Conservation (phyloP, 2,797 vertebrate species). For the Tinamus major region DNA sequence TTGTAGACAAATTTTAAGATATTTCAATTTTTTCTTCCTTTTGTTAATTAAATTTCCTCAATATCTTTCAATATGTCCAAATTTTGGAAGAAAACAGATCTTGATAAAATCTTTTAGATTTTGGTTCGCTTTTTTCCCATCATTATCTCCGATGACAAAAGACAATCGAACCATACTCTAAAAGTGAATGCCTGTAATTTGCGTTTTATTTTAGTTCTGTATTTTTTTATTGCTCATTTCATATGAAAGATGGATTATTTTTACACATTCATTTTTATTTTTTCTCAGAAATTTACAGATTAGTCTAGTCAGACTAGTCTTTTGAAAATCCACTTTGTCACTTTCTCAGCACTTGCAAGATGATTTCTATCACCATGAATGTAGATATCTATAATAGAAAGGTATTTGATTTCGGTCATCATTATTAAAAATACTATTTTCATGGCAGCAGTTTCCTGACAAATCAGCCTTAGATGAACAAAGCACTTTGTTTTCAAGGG, state of each 20-base stretch:
- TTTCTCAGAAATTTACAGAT: neutral
- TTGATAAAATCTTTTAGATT: neutral
- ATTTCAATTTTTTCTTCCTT: conserved; percentile 22
- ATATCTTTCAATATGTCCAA: neutral
- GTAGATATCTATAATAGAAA: neutral
- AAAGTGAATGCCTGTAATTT: neutral
- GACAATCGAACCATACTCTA: neutral
- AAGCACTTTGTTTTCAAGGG: conserved; percentile 27
- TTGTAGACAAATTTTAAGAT: neutral
- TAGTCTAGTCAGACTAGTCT: neutral
- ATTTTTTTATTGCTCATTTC: neutral
- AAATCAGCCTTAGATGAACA: conserved; percentile 55
- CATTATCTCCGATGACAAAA: neutral
- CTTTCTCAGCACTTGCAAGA: neutral
- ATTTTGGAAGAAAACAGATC: neutral
- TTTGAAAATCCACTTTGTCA: neutral
- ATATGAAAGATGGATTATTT: neutral
- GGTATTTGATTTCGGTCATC: neutral
- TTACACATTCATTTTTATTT: neutral
- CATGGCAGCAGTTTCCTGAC: conserved; percentile 46
- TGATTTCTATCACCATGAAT: neutral
- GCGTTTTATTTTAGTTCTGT: neutral
- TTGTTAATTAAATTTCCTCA: conserved; percentile 5
- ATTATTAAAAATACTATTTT: conserved; percentile 56
- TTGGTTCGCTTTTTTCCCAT: neutral